Conservation (phyloP, 2,797 vertebrate genomes). For the Manis pentadactyla region DNA sequence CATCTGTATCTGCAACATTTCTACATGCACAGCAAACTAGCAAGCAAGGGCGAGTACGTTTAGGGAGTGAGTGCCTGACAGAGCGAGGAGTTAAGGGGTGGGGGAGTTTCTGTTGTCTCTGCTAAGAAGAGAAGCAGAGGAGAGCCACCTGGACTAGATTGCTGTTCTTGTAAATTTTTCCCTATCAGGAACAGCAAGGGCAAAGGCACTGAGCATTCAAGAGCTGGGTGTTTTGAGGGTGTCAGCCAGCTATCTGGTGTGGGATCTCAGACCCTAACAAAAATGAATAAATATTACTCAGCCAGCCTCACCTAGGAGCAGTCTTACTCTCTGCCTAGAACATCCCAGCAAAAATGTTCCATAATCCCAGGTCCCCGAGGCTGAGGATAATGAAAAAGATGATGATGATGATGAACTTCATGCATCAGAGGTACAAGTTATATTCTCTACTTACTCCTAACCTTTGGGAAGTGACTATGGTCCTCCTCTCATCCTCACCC, state of each 20-base stretch:
- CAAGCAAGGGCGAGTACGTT: too few relatives aligned
- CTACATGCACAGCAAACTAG: too few relatives aligned
- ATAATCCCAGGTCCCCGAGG: too few relatives aligned
- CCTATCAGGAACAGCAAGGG: background rate
- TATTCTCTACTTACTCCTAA: background rate
- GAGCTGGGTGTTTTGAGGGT: background rate
- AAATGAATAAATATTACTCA: background rate
- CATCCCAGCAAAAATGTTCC: background rate
- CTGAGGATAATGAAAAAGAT: background rate
- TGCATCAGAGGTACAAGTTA: background rate
- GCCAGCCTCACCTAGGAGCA: background rate
- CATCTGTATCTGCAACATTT: too few relatives aligned
- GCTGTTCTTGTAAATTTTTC: too few relatives aligned
- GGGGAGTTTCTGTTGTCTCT: too few relatives aligned
- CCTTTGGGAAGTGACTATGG: background rate
- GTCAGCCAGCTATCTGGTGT: background rate
- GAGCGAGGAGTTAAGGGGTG: too few relatives aligned
- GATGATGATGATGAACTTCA: background rate
- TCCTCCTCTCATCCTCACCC: background rate
- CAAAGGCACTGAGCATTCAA: background rate
- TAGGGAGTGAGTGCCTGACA: too few relatives aligned
- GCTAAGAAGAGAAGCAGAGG: too few relatives aligned
- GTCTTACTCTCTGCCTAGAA: background rate
- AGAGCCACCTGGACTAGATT: too few relatives aligned
- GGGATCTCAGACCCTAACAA: background rate